Evolutionary conservation across 2,888 invertebrate genomes (phyloP).

Genomic region (Ecliptopera silaceata): DNA sequence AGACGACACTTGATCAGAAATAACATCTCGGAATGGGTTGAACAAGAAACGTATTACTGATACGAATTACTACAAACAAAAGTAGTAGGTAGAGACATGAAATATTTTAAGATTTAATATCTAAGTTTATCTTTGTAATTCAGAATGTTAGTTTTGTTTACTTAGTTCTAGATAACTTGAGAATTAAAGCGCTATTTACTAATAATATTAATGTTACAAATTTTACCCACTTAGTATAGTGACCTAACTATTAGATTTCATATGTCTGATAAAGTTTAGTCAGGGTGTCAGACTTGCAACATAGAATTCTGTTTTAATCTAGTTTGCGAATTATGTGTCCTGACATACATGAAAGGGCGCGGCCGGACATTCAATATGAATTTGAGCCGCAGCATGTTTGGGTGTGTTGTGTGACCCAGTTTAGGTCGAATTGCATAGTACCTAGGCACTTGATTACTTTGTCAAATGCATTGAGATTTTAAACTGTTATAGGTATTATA

Average conservation of each 20-base stretch:
- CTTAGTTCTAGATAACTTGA: background rate
- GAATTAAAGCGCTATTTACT: background rate
- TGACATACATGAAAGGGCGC: constrained; percentile 57
- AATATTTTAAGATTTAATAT: constrained; percentile 10
- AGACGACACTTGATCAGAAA: constrained; percentile 87
- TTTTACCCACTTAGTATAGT: background rate
- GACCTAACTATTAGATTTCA: constrained; percentile 7
- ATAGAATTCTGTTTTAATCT: constrained; percentile 41
- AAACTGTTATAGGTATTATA: too few relatives aligned
- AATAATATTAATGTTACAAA: background rate
- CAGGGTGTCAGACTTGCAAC: constrained; percentile 48
- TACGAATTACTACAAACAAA: background rate
- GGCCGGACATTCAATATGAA: constrained; percentile 62
- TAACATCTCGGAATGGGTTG: constrained; percentile 87
- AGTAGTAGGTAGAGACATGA: background rate
- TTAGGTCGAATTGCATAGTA: constrained; percentile 46
- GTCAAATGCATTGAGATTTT: too few relatives aligned
- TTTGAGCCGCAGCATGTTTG: constrained; percentile 57
- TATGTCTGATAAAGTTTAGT: constrained; percentile 15
- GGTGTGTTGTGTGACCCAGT: constrained; percentile 61
- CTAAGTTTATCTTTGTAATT: background rate
- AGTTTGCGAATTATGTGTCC: constrained; percentile 41
- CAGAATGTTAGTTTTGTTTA: background rate
- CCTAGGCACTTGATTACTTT: background rate
- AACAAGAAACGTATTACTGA: constrained; percentile 89